These are phyloP conservation scores for Nomada goodeniana DNA, from an alignment of 2,888 invertebrate species.

Conservation along the genomic window DNA sequence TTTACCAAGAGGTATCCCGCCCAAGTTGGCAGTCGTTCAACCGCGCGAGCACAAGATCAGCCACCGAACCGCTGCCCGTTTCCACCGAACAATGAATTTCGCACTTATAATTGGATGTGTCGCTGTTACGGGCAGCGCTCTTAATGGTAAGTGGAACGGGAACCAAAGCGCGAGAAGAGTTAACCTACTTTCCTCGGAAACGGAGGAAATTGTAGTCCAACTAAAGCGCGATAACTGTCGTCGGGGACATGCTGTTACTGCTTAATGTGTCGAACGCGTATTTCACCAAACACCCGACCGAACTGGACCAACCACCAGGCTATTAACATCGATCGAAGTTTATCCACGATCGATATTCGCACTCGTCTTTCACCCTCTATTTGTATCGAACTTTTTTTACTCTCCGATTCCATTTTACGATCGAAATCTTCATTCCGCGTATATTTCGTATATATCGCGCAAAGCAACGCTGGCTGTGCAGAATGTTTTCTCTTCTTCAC, in stretches of 20 bases:
- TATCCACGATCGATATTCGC: not conserved
- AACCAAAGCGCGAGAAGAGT: slow-evolving; percentile 43
- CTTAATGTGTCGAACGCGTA: slow-evolving; percentile 55
- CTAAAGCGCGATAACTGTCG: slow-evolving; percentile 50
- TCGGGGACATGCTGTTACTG: slow-evolving; percentile 44
- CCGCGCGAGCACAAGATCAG: slow-evolving; percentile 54
- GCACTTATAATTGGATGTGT: slow-evolving; percentile 82
- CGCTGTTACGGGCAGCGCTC: slow-evolving; percentile 78
- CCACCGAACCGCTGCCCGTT: slow-evolving; percentile 49
- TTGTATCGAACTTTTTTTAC: too few species aligned
- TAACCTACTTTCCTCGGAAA: slow-evolving; percentile 61
- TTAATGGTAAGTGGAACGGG: slow-evolving; percentile 77
- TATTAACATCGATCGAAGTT: slow-evolving; percentile 26
- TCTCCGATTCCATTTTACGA: too few species aligned
- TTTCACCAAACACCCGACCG: slow-evolving; percentile 35
- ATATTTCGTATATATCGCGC: too few species aligned
- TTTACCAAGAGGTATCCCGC: slow-evolving; percentile 60
- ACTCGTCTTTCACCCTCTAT: too few species aligned
- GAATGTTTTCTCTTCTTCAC: too few species aligned
- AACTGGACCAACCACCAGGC: slow-evolving; percentile 13
- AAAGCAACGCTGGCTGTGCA: too few species aligned
- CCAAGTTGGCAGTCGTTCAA: slow-evolving; percentile 78
- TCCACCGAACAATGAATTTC: slow-evolving; percentile 79
- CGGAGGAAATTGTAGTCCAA: slow-evolving; percentile 45
- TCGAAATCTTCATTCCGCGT: not conserved